phyloP scores from a whole-genome alignment of 1,140 invertebrate species.

The Archivesica marissinica region DNA sequence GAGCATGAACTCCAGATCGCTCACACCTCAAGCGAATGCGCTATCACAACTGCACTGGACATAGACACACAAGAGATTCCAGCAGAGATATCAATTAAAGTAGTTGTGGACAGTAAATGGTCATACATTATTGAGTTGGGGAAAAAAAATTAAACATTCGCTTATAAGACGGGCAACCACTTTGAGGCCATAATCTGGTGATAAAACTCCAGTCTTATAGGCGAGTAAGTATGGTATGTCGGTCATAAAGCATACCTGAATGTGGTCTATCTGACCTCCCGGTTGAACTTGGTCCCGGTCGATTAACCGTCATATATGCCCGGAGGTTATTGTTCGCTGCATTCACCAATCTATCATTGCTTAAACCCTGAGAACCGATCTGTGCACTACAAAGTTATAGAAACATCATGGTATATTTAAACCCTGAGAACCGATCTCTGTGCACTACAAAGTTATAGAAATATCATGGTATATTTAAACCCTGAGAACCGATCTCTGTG shows the following conservation, averaged over 20 bases:
- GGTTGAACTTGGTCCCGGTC: conserved; percentile 70
- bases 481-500: no score
- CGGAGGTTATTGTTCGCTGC: conserved; percentile 76
- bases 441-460: neutral
- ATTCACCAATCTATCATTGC: conserved; percentile 79
- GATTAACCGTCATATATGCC: conserved; percentile 79
- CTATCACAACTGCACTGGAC: no score
- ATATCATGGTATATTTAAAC: no score
- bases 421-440: neutral
- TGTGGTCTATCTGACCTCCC: conserved; percentile 53
- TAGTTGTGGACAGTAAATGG: neutral
- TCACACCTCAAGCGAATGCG: no score
- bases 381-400: conserved; percentile 70
- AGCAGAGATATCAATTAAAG: no score
- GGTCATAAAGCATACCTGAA: conserved; percentile 33
- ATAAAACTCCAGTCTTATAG: neutral
- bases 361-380: conserved; percentile 67
- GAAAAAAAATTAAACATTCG: neutral
- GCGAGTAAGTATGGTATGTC: neutral
- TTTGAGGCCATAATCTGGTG: no score
- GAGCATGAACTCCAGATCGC: no score
- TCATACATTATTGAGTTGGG: neutral
- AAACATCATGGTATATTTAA: neutral
- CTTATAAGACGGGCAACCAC: no score
- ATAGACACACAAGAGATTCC: no score